Percentiles rank a stretch among this genome's conserved stretches.
phyloP scores from a whole-genome alignment of 2,797 vertebrate genomes.

The Pseudochirops corinnae region DNA sequence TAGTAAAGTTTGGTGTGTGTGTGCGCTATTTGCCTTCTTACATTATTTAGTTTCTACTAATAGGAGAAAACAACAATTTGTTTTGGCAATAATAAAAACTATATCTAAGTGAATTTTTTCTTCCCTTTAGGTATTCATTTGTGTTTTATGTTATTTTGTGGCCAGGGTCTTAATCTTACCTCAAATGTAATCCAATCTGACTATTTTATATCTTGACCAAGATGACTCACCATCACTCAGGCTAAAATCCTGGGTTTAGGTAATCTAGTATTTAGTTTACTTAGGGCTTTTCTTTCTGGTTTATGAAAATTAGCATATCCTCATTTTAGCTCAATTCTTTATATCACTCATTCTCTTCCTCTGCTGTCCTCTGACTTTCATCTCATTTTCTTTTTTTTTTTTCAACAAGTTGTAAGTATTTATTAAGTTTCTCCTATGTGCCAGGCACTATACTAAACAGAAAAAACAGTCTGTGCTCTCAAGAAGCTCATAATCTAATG shows the following conservation, averaged over 20 bases:
- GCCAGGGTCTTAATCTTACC: slow-evolving; percentile 34
- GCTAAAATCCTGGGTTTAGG: background rate
- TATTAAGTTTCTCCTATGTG: background rate
- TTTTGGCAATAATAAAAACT: slow-evolving; percentile 49
- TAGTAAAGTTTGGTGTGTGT: slow-evolving; percentile 9
- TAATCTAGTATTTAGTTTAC: background rate
- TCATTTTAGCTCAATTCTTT: background rate
- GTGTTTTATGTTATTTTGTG: background rate
- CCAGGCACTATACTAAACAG: background rate
- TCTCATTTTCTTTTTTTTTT: background rate
- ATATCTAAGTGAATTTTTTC: slow-evolving; percentile 24
- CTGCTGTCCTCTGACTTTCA: background rate
- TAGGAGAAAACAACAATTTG: slow-evolving; percentile 13
- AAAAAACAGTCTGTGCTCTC: background rate
- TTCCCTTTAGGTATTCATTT: background rate
- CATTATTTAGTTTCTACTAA: slow-evolving; percentile 27
- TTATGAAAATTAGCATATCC: background rate
- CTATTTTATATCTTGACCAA: background rate
- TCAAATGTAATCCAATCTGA: slow-evolving; percentile 14
- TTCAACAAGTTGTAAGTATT: background rate
- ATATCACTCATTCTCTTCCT: background rate
- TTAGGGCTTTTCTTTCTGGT: background rate
- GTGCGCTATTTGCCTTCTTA: slow-evolving; percentile 45
- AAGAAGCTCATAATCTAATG: background rate
- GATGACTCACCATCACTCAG: background rate